Conservation (phyloP, 2,888 invertebrate species). For the Netelia virgata region DNA sequence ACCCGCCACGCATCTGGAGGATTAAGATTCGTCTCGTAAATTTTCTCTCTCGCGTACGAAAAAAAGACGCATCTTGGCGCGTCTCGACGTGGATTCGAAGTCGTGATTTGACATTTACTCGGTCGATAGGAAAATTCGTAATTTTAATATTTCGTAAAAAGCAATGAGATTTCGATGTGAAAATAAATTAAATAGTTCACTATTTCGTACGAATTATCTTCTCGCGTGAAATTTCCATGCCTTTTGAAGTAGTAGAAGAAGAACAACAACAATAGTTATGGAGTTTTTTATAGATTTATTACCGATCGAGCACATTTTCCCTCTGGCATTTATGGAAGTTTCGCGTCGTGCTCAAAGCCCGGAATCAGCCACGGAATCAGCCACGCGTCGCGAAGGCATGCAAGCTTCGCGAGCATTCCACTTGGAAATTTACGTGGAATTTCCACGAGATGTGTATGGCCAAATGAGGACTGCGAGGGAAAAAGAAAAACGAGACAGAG, state of each 20-base stretch:
- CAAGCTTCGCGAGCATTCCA: too few species aligned
- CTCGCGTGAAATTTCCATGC: too few species aligned
- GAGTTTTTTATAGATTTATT: too few species aligned
- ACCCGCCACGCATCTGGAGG: constrained; percentile 74
- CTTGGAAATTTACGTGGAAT: background rate
- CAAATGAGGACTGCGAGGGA: too few species aligned
- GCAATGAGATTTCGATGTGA: too few species aligned
- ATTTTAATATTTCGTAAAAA: too few species aligned
- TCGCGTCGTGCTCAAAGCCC: background rate
- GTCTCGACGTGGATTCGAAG: constrained; percentile 25
- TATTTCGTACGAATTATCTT: too few species aligned
- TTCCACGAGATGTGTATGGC: background rate
- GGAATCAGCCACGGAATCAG: background rate
- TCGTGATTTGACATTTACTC: constrained; percentile 8
- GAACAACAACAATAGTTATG: too few species aligned
- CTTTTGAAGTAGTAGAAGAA: too few species aligned
- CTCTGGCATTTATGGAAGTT: too few species aligned
- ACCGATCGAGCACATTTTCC: too few species aligned
- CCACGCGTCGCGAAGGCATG: background rate
- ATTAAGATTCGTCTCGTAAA: constrained; percentile 74
- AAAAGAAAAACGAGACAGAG: background rate
- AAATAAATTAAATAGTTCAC: too few species aligned
- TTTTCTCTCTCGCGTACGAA: constrained; percentile 44
- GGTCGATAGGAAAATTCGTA: background rate
- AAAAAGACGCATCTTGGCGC: constrained; percentile 13